A percentile compares a stretch with the other conserved stretches of the same genome.
These are phyloP conservation scores for Zaprionus bogoriensis DNA, from an alignment of 2,888 invertebrate genomes.

Conservation along the genomic window DNA sequence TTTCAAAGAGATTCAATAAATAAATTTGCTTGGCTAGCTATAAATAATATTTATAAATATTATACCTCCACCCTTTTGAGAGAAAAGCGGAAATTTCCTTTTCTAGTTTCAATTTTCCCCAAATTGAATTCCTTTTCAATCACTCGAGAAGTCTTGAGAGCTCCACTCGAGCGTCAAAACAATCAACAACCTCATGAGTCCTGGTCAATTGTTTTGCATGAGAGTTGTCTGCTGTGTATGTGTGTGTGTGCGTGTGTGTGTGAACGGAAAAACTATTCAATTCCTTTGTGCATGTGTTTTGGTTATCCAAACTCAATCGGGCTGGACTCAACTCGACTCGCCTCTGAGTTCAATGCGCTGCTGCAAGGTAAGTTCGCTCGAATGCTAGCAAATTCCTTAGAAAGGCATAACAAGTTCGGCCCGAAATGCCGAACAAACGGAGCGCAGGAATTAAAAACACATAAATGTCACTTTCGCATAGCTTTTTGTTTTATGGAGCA, in stretches of 20 bases:
- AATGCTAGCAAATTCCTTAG: slow-evolving; percentile 58
- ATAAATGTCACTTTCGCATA: slow-evolving; percentile 74
- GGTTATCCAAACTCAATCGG: not conserved
- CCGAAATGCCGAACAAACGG: slow-evolving; percentile 20
- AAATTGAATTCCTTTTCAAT: not conserved
- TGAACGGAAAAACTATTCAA: not conserved
- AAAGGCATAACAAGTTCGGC: slow-evolving; percentile 47
- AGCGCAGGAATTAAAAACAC: slow-evolving; percentile 70
- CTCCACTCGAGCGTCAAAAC: not conserved
- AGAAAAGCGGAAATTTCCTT: not conserved
- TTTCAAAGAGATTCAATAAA: too few relatives aligned
- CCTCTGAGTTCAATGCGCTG: slow-evolving; percentile 70
- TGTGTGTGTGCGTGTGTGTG: too few relatives aligned
- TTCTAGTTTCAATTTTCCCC: not conserved
- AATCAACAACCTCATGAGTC: not conserved
- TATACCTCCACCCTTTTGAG: not conserved
- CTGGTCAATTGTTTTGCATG: not conserved
- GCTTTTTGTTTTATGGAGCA: slow-evolving; percentile 74
- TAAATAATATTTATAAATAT: too few relatives aligned
- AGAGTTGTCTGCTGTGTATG: too few relatives aligned
- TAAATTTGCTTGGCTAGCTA: too few relatives aligned
- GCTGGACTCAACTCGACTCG: too few relatives aligned
- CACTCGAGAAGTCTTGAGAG: not conserved
- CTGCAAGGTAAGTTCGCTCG: slow-evolving; percentile 62
- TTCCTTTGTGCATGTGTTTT: not conserved